Evolutionary conservation across 2,888 invertebrate genomes (phyloP).

Genomic region (Nemapogon koenigi): DNA sequence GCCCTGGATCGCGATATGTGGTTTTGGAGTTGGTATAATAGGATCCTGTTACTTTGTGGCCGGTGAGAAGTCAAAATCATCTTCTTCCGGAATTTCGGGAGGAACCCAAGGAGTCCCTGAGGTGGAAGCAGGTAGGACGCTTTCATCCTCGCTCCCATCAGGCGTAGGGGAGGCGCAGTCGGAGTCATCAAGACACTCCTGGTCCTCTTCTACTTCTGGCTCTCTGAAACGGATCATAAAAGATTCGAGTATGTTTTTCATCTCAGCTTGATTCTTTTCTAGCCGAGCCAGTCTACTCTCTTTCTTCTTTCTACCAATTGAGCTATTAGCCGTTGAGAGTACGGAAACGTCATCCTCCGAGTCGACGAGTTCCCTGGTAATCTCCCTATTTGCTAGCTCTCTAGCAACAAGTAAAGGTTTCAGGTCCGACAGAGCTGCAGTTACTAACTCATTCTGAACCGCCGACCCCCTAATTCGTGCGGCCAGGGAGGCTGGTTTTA

Average conservation of each 20-base stretch:
- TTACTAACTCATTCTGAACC: conserved; percentile 15
- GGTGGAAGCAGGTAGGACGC: neutral
- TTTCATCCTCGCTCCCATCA: no score
- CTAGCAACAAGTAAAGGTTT: conserved; percentile 15
- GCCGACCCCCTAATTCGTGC: conserved; percentile 18
- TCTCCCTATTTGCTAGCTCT: conserved; percentile 13
- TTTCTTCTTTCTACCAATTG: conserved; percentile 3
- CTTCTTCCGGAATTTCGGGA: neutral
- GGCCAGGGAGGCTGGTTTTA: conserved; percentile 15
- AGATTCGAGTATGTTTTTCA: neutral
- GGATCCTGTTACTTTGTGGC: conserved; percentile 16
- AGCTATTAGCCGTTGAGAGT: neutral
- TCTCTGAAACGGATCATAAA: no score
- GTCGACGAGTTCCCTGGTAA: neutral
- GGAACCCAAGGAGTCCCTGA: neutral
- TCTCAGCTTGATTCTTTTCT: neutral
- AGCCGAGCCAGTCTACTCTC: neutral
- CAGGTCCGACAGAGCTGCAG: conserved; percentile 15
- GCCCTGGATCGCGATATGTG: conserved; percentile 13
- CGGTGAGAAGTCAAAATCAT: conserved; percentile 10
- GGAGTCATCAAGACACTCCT: no score
- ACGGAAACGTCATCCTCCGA: neutral
- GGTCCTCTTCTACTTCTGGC: no score
- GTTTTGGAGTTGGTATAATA: conserved; percentile 12
- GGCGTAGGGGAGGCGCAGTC: no score